Evolutionary conservation across 2,113 vertebrate species (phyloP), one percentile per base, ranked within the genome.

Genomic region (Bos taurus): DNA sequence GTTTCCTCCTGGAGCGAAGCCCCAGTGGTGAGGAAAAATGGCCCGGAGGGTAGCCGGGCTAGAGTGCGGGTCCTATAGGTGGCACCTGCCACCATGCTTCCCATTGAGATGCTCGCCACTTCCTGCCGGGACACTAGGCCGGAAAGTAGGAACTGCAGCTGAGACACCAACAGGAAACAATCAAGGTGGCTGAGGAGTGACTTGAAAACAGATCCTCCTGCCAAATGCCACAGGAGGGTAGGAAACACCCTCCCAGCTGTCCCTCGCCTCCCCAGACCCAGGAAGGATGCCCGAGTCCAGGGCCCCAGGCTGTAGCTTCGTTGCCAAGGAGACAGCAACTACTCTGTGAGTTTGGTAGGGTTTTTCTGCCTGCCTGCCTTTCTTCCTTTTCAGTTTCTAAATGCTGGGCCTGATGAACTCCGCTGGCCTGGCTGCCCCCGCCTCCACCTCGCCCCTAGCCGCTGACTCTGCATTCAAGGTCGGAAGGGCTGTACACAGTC

Each of bases 401-500:
- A 91, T 71, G 77, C 95, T n/a, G 97, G 97, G 86, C 95, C 98
- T 97, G 96, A 98, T 97, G 98, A 98, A 98, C 95, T 97, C 98
- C 97, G 4, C 40, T 98, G 97, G 98, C 98, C 98, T 90, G 96
- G 94, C 98, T 17, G 1, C 97, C 97, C 98, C 97, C 97, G 97
- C 98, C 94, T 67, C 64, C n/a, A 10, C 48, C 56, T 74, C 54
- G 0, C 54, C 88, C 86, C 67, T 85, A 98, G 98, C 89, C 67
- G 96, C 98, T 99, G 98, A 99, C 98, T 98, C 98, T 98, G 98
- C 98, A 97, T 97, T 98, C 98, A 98, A 99, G 98, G 99, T 99
- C 96, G 52, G 89, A 97, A 98, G 96, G 98, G 98, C 98, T 98
- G 97, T 98, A 98, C 98, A 98, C 98, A 96, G 98, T 98, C 97